A percentile compares a stretch with the other conserved stretches of the same genome.
These are phyloP conservation scores for Urocitellus parryii DNA, from an alignment of 2,113 vertebrate genomes.

Conservation along the genomic window DNA sequence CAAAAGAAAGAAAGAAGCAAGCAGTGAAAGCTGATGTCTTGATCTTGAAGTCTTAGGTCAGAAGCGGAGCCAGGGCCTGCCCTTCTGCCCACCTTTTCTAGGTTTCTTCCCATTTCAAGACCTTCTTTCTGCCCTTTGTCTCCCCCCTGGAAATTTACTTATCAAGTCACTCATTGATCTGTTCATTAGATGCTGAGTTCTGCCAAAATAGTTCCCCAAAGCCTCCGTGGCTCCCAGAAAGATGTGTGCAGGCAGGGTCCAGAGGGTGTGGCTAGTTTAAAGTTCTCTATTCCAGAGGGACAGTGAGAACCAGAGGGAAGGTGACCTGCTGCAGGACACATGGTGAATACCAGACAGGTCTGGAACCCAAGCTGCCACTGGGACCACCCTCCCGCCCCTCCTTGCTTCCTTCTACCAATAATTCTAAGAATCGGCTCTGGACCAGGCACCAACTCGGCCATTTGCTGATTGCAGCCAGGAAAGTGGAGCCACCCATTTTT, in stretches of 20 bases:
- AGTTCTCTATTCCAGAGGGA: neutral
- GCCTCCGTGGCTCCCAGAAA: neutral
- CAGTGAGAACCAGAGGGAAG: neutral
- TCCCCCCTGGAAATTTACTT: neutral
- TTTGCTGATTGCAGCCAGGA: conserved; percentile 52
- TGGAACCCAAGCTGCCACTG: neutral
- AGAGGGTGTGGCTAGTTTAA: neutral
- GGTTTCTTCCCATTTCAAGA: neutral
- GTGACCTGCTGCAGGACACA: neutral
- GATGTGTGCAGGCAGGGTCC: neutral
- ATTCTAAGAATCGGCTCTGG: conserved; percentile 8
- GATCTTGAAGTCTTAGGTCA: neutral
- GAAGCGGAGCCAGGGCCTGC: neutral
- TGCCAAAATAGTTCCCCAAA: neutral
- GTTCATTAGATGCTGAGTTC: neutral
- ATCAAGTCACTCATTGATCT: neutral
- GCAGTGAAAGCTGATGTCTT: neutral
- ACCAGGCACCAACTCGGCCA: neutral
- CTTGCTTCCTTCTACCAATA: neutral
- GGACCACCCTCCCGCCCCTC: too few species aligned
- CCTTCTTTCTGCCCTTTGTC: neutral
- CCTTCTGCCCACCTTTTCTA: neutral
- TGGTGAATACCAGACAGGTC: neutral
- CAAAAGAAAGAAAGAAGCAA: too few species aligned
- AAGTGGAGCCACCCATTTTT: conserved; percentile 50